Percentiles rank a stretch among this genome's conserved stretches.
Conservation (phyloP, 2,888 invertebrate genomes). For the Synanthedon vespiformis region DNA sequence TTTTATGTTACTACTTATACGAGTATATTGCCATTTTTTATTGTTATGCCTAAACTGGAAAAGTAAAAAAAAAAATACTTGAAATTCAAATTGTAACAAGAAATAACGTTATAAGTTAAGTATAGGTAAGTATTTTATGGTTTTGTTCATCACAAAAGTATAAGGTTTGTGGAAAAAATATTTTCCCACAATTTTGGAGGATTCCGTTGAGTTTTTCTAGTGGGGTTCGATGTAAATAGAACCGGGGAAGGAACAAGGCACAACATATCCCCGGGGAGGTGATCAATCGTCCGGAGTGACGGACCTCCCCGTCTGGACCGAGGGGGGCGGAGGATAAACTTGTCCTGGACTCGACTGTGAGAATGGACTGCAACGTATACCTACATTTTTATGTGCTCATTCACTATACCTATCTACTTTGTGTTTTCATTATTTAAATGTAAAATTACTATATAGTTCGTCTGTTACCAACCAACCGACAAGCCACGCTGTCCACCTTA, state of each 20-base stretch:
- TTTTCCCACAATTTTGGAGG: not conserved
- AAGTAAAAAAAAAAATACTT: too few species aligned
- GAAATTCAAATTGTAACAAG: too few species aligned
- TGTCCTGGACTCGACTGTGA: conserved; percentile 4
- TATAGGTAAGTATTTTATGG: too few species aligned
- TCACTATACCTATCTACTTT: not conserved
- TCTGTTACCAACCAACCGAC: too few species aligned
- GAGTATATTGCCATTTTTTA: too few species aligned
- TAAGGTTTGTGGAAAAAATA: not conserved
- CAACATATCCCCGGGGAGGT: conserved; percentile 10
- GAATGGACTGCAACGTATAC: conserved; percentile 3
- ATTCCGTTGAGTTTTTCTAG: not conserved
- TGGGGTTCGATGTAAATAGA: conserved; percentile 10
- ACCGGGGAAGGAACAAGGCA: conserved; percentile 13
- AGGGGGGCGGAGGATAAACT: conserved; percentile 1
- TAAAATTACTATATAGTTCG: not conserved
- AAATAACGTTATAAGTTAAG: too few species aligned
- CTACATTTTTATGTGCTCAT: too few species aligned
- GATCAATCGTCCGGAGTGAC: conserved; percentile 10
- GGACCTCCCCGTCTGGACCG: not conserved
- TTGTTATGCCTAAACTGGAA: too few species aligned
- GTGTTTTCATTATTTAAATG: not conserved
- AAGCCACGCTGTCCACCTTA: too few species aligned
- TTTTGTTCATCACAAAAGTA: not conserved
- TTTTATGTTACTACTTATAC: not conserved